phyloP scores from a whole-genome alignment of 2,888 invertebrate genomes.

The Plutella xylostella region DNA sequence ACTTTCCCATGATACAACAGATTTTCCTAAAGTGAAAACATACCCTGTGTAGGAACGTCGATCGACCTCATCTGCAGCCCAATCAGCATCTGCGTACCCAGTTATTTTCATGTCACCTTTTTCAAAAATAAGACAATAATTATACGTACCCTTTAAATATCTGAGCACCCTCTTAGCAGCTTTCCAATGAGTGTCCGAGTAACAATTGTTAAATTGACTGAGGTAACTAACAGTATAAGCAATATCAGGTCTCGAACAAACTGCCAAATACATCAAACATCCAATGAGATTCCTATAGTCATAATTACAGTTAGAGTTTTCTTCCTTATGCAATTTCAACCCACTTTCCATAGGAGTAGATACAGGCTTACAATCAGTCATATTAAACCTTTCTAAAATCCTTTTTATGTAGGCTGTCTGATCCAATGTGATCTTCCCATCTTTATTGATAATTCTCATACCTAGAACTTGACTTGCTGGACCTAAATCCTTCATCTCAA shows the following conservation, averaged over 20 bases:
- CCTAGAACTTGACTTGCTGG: not conserved
- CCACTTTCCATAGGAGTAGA: not conserved
- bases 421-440: not conserved
- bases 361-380: not conserved
- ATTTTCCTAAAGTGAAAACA: conserved; percentile 1
- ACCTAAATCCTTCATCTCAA: conserved; percentile 1
- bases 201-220: conserved; percentile 20
- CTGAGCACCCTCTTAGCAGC: conserved; percentile 16
- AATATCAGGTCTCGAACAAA: conserved; percentile 19
- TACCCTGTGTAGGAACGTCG: conserved; percentile 7
- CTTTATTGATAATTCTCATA: not conserved
- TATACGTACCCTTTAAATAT: conserved; percentile 16
- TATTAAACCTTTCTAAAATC: not conserved
- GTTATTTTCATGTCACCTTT: not conserved
- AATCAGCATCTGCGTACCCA: conserved; percentile 10
- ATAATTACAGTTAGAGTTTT: not conserved
- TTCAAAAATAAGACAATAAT: conserved; percentile 9
- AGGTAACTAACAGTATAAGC: conserved; percentile 16
- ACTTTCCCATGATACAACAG: conserved; percentile 7
- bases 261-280: conserved; percentile 18
- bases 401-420: not conserved
- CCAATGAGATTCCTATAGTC: conserved; percentile 5
- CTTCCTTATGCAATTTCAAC: not conserved
- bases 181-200: conserved; percentile 14
- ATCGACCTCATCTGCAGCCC: conserved; percentile 5